Percentiles rank a stretch among this genome's conserved stretches.
These are phyloP conservation scores for Acromyrmex echinatior DNA, from an alignment of 1,140 invertebrate genomes.

Conservation along the genomic window DNA sequence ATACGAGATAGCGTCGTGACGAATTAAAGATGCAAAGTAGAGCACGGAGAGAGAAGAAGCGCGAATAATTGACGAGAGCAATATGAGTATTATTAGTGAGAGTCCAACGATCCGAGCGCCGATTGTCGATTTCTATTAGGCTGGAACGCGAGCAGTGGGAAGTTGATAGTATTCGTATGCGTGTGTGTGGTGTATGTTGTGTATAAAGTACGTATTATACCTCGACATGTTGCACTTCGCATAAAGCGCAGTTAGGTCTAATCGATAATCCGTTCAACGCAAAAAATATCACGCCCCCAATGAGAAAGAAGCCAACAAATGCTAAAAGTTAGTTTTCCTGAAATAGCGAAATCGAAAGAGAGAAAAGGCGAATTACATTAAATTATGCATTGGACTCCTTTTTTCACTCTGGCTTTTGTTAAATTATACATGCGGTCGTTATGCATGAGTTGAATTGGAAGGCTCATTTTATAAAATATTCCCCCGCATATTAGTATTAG, in stretches of 20 bases:
- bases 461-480: slow-evolving; percentile 17
- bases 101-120: slow-evolving; percentile 44
- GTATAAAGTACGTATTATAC: slow-evolving; percentile 25
- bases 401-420: neutral
- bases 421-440: slow-evolving; percentile 41
- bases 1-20: slow-evolving; percentile 7
- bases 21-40: neutral
- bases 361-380: neutral
- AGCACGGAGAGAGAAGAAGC: neutral
- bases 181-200: neutral
- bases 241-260: slow-evolving; percentile 63
- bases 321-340: slow-evolving; percentile 20
- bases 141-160: neutral
- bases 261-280: slow-evolving; percentile 71
- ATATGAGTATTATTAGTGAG: slow-evolving; percentile 34
- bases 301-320: slow-evolving; percentile 22
- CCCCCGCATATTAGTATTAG: neutral
- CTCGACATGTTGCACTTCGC: slow-evolving; percentile 60
- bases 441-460: neutral
- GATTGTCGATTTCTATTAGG: slow-evolving; percentile 71
- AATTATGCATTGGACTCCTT: slow-evolving; percentile 30
- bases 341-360: neutral
- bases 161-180: neutral
- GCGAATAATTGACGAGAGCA: slow-evolving; percentile 23
- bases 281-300: slow-evolving; percentile 46